Evolutionary conservation across 1,140 invertebrate genomes (phyloP), one percentile per base, ranked within the genome.

Genomic region (Drosophila ananassae): DNA sequence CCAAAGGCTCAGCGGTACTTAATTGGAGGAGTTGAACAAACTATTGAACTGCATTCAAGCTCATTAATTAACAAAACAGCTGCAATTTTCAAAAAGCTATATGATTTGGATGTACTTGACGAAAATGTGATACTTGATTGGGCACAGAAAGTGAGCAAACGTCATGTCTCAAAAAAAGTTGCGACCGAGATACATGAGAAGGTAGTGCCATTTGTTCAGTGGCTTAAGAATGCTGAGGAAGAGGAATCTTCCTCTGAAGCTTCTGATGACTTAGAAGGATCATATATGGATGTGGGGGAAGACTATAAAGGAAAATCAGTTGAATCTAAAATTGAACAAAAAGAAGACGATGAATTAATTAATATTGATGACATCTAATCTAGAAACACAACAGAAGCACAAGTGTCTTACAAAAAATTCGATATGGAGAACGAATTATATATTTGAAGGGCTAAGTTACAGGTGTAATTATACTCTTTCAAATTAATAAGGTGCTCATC

Each of bases 161-260:
- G 99, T 92, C 98, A 98, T 92, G 98, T 99, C 5, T 94, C 95
- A 5, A 98, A 98, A 90, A 97, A 99, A 85, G 92, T 99, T 56
- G 96, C 96, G 54, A 95, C 97, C 63, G 97, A 99, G 87, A 98
- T 99, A 91, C 97, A 98, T 75, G 95, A 96, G 41, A 96, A 97
- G 85, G 98, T 98, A 48, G 94, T 96, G 84, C 98, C 97, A 39
- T 99, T 99, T 92, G 94, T 99, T 8, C 98, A 96, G 79, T 99
- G 99, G 99, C 94, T 99, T 46, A 95, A 97, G 92, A 97, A 99
- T 93, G 98, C 99, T 58, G 98, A 99, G 83, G 98, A 98, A 92
- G 98, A 99, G 91, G 96, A 97, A 55, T 95, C 94, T 30, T 94
- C 95, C 12, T 95, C 95, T 24, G 94, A 94, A 5, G 94, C 95